These are phyloP conservation scores for Eonycteris spelaea DNA, from an alignment of 2,113 vertebrate species.

Conservation along the genomic window DNA sequence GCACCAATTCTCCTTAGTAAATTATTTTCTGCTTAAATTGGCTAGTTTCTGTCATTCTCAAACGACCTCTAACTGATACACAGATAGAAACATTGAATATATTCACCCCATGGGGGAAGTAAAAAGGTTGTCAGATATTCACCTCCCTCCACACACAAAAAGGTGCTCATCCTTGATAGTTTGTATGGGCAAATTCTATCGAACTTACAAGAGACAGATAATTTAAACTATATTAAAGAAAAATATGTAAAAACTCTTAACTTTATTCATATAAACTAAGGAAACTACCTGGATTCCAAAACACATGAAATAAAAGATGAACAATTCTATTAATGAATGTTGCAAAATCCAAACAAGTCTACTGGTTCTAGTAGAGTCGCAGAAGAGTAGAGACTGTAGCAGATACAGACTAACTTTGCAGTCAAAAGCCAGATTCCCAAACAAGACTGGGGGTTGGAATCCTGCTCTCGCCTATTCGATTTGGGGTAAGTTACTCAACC, in stretches of 20 bases:
- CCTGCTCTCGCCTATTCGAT: background rate
- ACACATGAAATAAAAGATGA: background rate
- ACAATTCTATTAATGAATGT: background rate
- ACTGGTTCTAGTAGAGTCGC: background rate
- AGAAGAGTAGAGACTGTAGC: background rate
- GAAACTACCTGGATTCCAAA: background rate
- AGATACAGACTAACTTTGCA: background rate
- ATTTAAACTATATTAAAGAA: background rate
- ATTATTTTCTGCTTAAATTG: background rate
- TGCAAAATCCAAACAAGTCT: background rate
- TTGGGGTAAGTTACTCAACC: background rate
- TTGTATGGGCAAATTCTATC: background rate
- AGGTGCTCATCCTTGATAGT: background rate
- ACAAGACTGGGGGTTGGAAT: background rate
- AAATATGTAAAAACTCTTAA: background rate
- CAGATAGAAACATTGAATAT: background rate
- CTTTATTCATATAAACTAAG: background rate
- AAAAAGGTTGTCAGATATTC: background rate
- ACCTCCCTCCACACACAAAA: background rate
- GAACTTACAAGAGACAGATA: background rate
- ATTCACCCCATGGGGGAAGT: background rate
- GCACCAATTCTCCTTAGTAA: background rate
- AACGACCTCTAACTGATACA: background rate
- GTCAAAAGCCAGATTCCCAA: background rate
- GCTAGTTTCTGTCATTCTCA: background rate